Evolutionary conservation across 2,888 invertebrate species (phyloP).

Genomic region (Megastigmus dorsalis): DNA sequence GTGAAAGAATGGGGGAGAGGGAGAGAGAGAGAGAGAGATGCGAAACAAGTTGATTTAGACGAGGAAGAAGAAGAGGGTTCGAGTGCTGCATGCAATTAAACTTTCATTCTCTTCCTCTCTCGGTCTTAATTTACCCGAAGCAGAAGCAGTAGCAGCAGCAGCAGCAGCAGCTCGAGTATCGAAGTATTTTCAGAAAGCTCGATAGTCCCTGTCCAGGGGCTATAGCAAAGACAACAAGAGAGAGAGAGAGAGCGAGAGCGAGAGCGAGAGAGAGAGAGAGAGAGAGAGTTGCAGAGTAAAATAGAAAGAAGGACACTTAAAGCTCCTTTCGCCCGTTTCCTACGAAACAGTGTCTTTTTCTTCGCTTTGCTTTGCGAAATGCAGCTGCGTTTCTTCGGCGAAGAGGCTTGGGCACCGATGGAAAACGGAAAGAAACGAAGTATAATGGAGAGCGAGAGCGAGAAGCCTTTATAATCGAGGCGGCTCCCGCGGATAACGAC

Average conservation of each 20-base stretch:
- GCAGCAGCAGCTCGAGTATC: slow-evolving; percentile 58
- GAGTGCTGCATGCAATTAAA: slow-evolving; percentile 67
- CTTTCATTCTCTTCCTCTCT: slow-evolving; percentile 62
- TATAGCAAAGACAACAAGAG: slow-evolving; percentile 17
- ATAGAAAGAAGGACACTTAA: slow-evolving; percentile 27
- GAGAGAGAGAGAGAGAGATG: not conserved
- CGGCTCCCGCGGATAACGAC: slow-evolving; percentile 17
- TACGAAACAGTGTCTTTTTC: slow-evolving; percentile 2
- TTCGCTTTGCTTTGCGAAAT: not conserved
- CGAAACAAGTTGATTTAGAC: slow-evolving; percentile 58
- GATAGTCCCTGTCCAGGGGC: slow-evolving; percentile 15
- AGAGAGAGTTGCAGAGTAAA: too few relatives aligned
- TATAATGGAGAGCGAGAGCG: slow-evolving; percentile 1
- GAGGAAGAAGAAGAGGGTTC: slow-evolving; percentile 39
- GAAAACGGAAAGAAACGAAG: slow-evolving; percentile 1
- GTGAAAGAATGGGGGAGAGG: not conserved
- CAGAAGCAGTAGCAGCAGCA: too few relatives aligned
- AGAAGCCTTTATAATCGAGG: slow-evolving; percentile 25
- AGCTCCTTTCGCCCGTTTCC: not conserved
- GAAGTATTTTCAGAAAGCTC: slow-evolving; percentile 54
- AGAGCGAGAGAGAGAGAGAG: not conserved
- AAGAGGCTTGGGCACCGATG: not conserved
- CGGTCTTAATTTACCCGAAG: slow-evolving; percentile 64
- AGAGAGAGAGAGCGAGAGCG: not conserved
- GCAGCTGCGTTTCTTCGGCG: slow-evolving; percentile 3